Conservation (phyloP, 2,113 vertebrate species). For the Ceyx cyanopectus region DNA sequence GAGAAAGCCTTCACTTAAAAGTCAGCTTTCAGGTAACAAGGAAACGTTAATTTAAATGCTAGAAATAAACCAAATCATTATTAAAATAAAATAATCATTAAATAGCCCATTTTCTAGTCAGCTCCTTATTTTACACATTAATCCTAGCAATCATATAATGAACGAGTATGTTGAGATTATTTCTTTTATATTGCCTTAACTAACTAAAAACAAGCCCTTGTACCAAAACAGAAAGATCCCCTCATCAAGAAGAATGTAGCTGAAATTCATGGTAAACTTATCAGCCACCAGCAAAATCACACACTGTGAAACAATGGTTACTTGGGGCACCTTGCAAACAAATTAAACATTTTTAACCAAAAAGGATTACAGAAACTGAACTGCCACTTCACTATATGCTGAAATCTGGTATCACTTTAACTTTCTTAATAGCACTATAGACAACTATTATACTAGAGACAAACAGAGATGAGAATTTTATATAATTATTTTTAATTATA, state of each 20-base stretch:
- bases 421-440: background rate
- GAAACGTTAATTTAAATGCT: background rate
- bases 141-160: background rate
- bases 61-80: background rate
- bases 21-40: background rate
- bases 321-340: background rate
- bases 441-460: background rate
- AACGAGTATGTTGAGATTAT: background rate
- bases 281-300: background rate
- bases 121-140: background rate
- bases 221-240: background rate
- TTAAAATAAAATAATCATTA: no score
- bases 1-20: background rate
- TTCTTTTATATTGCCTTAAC: background rate
- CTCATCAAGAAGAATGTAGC: background rate
- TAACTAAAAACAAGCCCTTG: background rate
- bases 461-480: background rate
- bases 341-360: conserved; percentile 4
- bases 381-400: background rate
- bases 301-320: background rate
- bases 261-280: conserved; percentile 19
- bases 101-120: background rate
- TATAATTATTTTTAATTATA: background rate
- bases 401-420: background rate
- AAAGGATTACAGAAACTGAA: background rate